Evolutionary conservation across 1,140 invertebrate species (phyloP), one percentile per base, ranked within the genome.

Genomic region (Trachymyrmex septentrionalis): DNA sequence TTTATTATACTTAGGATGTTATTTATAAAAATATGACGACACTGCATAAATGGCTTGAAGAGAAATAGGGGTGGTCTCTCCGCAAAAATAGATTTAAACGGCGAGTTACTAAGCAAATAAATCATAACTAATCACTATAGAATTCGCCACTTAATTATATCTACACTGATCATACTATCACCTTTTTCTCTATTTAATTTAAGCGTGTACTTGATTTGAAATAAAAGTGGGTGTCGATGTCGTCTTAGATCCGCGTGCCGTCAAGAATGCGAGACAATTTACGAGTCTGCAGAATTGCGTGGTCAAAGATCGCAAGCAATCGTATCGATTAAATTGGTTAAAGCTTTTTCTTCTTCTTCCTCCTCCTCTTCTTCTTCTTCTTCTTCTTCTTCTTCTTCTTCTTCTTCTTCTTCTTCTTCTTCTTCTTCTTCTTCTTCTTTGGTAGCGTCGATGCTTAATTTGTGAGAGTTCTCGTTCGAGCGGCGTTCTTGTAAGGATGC

Each of bases 261-360:
- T 69, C 67, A 12, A 84, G 38, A 19, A 75, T 27, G 38, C 55
- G 12, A 48, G 38, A 73, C 57, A 75, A 84, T 84, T 84, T 84
- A 84, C 69, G 80, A 75, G 69, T 61, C 55, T 50, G 19, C 34
- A 21, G 69, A 34, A 84, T 84, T 75, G 80, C 80, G 27, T 61
- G 80, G 57, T 63, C 80, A 72, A 84, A 75, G 80, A 84, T 84
- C 80, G 38, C 80, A 48, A 44, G 80, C 80, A 75, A 84, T 84
- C 80, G 69, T 50, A 73, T 85, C 73, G 73, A 85, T n/a, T n/a
- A n/a, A n/a, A n/a, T 66, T 61, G 61, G 84, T 24, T 12, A 50
- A 50, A 61, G 71, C n/a, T 64, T 78, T 48, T 53, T 75, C 50
- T 57, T 53, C 69, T 7, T 72, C 50, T 38, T 66, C 34, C 24